Evolutionary conservation across 2,888 invertebrate genomes (phyloP).

Genomic region (Idaea straminata): DNA sequence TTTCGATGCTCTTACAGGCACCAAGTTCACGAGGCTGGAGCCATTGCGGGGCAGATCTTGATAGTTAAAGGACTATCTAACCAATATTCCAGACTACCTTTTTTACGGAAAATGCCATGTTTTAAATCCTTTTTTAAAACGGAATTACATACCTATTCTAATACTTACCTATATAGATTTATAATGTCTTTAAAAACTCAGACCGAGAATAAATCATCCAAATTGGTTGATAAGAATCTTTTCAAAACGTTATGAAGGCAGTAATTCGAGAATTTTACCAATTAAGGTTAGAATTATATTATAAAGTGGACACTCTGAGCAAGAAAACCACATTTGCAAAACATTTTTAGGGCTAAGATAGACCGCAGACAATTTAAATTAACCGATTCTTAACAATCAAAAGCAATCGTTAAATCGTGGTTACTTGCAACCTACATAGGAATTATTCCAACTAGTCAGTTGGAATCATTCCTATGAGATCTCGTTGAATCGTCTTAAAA

Average conservation of each 20-base stretch:
- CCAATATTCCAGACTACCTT: too few relatives aligned
- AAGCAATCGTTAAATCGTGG: neutral
- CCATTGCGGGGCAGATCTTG: too few relatives aligned
- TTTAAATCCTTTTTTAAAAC: too few relatives aligned
- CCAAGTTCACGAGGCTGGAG: too few relatives aligned
- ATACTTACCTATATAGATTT: neutral
- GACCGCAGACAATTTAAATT: neutral
- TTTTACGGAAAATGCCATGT: too few relatives aligned
- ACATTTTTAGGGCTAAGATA: neutral
- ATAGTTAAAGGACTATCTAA: too few relatives aligned
- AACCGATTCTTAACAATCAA: neutral
- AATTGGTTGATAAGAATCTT: constrained; percentile 23
- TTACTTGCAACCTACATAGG: too few relatives aligned
- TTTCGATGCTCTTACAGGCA: too few relatives aligned
- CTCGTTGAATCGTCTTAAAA: too few relatives aligned
- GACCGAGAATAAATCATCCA: neutral
- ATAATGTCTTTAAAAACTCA: neutral
- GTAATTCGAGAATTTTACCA: constrained; percentile 19
- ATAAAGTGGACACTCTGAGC: constrained; percentile 15
- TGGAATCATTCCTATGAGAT: too few relatives aligned
- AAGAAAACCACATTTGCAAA: neutral
- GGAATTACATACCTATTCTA: too few relatives aligned
- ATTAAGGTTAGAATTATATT: constrained; percentile 30
- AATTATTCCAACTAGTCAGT: too few relatives aligned
- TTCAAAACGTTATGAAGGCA: constrained; percentile 23